Conservation (phyloP, 2,113 vertebrate species). For the Daphoenositta chrysoptera region DNA sequence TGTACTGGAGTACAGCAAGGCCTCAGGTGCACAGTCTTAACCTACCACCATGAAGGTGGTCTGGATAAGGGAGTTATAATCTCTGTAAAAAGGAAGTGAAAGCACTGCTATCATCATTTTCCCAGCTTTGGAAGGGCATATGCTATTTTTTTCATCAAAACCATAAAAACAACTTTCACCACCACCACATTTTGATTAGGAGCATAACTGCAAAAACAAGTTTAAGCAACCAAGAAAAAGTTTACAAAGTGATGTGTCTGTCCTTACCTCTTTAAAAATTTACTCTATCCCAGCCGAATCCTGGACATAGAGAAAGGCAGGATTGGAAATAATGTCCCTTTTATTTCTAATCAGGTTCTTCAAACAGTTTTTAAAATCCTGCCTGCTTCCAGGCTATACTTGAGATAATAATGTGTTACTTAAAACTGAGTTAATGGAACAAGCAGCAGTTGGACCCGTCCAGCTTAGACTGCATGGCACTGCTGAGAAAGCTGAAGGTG, state of each 20-base stretch:
- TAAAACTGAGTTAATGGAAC: not conserved
- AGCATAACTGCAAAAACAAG: not conserved
- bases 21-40: not conserved
- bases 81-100: not conserved
- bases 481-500: not conserved
- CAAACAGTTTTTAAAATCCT: not conserved
- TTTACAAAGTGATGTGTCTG: not conserved
- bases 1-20: not conserved
- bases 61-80: not conserved
- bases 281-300: fast-evolving
- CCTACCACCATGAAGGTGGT: not conserved
- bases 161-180: fast-evolving
- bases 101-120: not conserved
- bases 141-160: not conserved
- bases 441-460: not conserved
- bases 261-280: not conserved
- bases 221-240: not conserved
- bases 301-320: not conserved
- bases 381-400: not conserved
- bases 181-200: not conserved
- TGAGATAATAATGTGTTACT: not conserved
- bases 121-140: not conserved
- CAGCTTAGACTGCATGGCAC: not conserved
- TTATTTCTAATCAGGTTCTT: not conserved
- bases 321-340: not conserved